These are phyloP conservation scores for Sitophilus oryzae DNA, from an alignment of 1,140 invertebrate genomes.

Conservation along the genomic window DNA sequence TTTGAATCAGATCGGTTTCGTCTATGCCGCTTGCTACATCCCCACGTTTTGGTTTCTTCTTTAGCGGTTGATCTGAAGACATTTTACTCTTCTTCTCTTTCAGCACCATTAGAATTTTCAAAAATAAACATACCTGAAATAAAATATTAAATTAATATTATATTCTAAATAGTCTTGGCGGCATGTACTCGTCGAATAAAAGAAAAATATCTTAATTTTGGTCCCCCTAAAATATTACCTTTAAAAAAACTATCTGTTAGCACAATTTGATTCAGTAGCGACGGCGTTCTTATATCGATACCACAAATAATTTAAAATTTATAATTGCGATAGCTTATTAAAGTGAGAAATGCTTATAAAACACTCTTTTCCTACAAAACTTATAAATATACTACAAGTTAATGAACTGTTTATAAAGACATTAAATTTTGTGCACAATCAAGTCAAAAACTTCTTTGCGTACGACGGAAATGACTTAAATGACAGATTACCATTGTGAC, in stretches of 20 bases:
- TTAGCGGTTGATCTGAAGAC: slow-evolving; percentile 66
- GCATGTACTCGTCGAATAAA: neutral
- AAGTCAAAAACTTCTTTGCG: slow-evolving; percentile 41
- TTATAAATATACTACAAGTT: slow-evolving; percentile 6
- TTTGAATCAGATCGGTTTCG: slow-evolving; percentile 46
- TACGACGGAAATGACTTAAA: slow-evolving; percentile 34
- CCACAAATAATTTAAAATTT: too few species aligned
- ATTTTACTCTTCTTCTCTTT: slow-evolving; percentile 42
- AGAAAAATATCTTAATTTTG: too few species aligned
- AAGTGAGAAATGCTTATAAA: too few species aligned
- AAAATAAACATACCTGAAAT: neutral
- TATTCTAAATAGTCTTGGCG: too few species aligned
- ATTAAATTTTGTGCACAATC: slow-evolving; percentile 32
- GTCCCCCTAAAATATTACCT: too few species aligned
- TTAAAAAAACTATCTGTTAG: slow-evolving; percentile 26
- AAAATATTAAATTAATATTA: slow-evolving; percentile 2
- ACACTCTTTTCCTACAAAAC: neutral
- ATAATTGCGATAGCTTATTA: too few species aligned
- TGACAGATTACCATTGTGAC: slow-evolving; percentile 13
- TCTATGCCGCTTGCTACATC: slow-evolving; percentile 51
- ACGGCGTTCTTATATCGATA: slow-evolving; percentile 10
- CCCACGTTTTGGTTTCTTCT: slow-evolving; percentile 65
- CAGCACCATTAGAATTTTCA: slow-evolving; percentile 42
- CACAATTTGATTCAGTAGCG: slow-evolving; percentile 34
- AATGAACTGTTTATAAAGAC: slow-evolving; percentile 33